Percentiles rank a stretch among this genome's conserved stretches.
Conservation (phyloP, 2,797 vertebrate species). For the Psittacula echo region DNA sequence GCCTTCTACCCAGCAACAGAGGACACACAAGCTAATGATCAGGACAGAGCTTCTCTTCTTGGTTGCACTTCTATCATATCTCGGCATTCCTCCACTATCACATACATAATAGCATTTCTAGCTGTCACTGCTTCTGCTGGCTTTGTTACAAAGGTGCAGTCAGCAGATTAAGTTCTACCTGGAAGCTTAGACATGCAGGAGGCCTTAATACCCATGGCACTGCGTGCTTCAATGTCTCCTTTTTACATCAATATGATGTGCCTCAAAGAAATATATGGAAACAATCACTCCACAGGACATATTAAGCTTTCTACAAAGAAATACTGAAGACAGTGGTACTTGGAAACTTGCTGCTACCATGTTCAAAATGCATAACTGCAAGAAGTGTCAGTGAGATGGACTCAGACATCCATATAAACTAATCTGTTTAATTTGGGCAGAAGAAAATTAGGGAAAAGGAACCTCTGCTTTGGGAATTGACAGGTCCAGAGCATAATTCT, state of each 20-base stretch:
- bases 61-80: not conserved
- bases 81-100: not conserved
- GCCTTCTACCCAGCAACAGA: not conserved
- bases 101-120: not conserved
- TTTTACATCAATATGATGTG: not conserved
- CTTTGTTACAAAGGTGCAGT: not conserved
- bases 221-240: not conserved
- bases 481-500: not conserved
- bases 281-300: rapidly evolving
- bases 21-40: not conserved
- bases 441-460: not conserved
- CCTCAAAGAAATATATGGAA: not conserved
- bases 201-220: rapidly evolving
- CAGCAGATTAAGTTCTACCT: not conserved
- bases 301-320: not conserved
- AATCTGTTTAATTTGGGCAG: not conserved
- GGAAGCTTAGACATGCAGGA: not conserved
- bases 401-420: not conserved
- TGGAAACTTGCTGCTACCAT: not conserved
- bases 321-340: not conserved
- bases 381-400: not conserved
- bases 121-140: not conserved
- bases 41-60: not conserved
- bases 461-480: not conserved
- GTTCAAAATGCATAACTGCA: not conserved